These are phyloP conservation scores for Arrhamphus sclerolepis DNA, from an alignment of 2,797 vertebrate genomes.

Conservation along the genomic window DNA sequence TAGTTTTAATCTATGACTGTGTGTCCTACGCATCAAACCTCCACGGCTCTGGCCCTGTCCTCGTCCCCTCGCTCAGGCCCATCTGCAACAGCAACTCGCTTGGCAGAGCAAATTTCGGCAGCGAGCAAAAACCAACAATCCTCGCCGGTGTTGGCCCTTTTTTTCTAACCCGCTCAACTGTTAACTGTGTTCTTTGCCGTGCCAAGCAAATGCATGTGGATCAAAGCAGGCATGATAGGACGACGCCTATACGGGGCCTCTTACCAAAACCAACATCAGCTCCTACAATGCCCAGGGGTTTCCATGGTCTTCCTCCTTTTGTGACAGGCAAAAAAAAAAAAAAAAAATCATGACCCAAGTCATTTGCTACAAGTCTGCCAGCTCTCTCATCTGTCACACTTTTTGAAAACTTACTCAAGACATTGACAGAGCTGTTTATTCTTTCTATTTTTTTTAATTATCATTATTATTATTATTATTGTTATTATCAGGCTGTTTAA, in stretches of 20 bases:
- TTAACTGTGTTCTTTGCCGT: conserved; percentile 83
- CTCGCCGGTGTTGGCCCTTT: conserved; percentile 80
- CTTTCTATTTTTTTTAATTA: conserved; percentile 6
- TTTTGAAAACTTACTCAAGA: conserved; percentile 39
- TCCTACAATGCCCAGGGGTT: conserved; percentile 73
- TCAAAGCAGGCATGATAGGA: conserved; percentile 78
- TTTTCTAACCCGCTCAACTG: conserved; percentile 85
- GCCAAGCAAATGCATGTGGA: conserved; percentile 82
- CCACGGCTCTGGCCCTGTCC: conserved; percentile 20
- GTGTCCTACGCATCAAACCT: conserved; percentile 14
- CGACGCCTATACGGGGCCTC: conserved; percentile 74
- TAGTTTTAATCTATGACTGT: too few relatives aligned
- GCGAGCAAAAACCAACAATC: conserved; percentile 81
- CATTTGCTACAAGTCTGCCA: conserved; percentile 46
- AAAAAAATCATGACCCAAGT: conserved; percentile 67
- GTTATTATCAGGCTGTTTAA: too few relatives aligned
- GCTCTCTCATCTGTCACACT: conserved; percentile 26
- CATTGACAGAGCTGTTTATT: conserved; percentile 48
- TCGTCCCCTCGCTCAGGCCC: conserved; percentile 30
- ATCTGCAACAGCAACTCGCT: conserved; percentile 72
- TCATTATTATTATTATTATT: too few relatives aligned
- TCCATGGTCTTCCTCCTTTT: conserved; percentile 72
- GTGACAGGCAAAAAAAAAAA: conserved; percentile 36
- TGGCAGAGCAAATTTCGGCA: conserved; percentile 81
- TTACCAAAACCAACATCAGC: conserved; percentile 75